Percentiles rank a stretch among this genome's conserved stretches.
phyloP scores from a whole-genome alignment of 2,888 invertebrate genomes.

The Bugulina stolonifera region DNA sequence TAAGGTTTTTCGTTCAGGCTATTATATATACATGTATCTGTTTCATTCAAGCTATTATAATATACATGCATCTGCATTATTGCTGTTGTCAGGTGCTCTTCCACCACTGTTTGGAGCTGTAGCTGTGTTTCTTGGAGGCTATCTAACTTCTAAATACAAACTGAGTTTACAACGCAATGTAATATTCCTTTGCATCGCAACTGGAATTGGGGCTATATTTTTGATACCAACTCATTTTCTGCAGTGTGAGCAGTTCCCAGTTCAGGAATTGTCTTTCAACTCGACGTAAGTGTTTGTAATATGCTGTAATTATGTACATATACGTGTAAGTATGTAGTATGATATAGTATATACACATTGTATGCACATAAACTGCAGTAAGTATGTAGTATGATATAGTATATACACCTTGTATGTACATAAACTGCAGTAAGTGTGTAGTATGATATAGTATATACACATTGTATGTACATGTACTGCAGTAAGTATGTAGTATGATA shows the following conservation, averaged over 20 bases:
- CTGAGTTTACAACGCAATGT: neutral
- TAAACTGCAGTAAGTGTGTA: neutral
- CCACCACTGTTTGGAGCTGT: neutral
- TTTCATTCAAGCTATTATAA: neutral
- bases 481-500: neutral
- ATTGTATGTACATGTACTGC: neutral
- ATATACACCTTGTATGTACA: neutral
- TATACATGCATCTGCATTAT: neutral
- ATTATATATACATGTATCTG: neutral
- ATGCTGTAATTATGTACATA: neutral
- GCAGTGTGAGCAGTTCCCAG: slow-evolving; percentile 2
- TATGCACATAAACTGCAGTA: neutral
- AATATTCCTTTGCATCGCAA: neutral
- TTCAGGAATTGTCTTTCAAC: neutral
- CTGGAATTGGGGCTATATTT: neutral
- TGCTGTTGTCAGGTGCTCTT: neutral
- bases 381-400: neutral
- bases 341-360: neutral
- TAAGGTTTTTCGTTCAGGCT: too few relatives aligned
- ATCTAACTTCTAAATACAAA: slow-evolving; percentile 9
- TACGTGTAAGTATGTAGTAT: neutral
- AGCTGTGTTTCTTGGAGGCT: slow-evolving; percentile 9
- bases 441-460: neutral
- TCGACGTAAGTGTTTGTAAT: neutral
- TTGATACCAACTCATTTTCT: neutral